A percentile compares a stretch with the other conserved stretches of the same genome.
Conservation (phyloP, 2,888 invertebrate species). For the Idaea dimidiata region DNA sequence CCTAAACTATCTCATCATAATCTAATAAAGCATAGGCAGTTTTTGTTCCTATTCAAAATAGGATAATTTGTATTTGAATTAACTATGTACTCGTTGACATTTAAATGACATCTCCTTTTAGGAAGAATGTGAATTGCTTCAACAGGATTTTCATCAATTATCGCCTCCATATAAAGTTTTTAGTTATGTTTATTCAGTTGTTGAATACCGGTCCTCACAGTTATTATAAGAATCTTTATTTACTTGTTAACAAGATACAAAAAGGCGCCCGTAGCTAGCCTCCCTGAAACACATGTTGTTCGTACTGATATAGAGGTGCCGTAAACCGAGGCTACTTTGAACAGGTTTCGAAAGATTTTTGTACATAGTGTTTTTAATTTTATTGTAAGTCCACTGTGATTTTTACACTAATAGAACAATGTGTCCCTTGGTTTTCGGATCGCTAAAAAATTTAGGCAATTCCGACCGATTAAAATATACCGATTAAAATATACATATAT, state of each 20-base stretch:
- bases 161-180: constrained; percentile 41
- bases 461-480: too few relatives aligned
- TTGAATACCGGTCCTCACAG: constrained; percentile 43
- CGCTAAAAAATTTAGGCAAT: too few relatives aligned
- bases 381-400: too few relatives aligned
- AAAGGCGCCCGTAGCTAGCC: not conserved
- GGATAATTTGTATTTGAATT: constrained; percentile 10
- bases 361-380: too few relatives aligned
- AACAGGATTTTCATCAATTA: constrained; percentile 52
- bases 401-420: too few relatives aligned
- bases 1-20: not conserved
- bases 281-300: not conserved
- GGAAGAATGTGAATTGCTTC: constrained; percentile 44
- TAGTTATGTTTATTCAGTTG: constrained; percentile 41
- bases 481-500: too few relatives aligned
- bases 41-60: not conserved
- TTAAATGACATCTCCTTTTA: constrained; percentile 43
- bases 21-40: not conserved
- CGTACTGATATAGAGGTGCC: not conserved
- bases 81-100: constrained; percentile 38
- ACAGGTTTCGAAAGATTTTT: too few relatives aligned
- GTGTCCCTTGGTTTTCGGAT: too few relatives aligned
- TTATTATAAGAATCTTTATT: constrained; percentile 21
- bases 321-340: too few relatives aligned
- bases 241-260: constrained; percentile 15